These are phyloP conservation scores for Polypedilum vanderplanki DNA, from an alignment of 1,140 invertebrate species.

Conservation along the genomic window DNA sequence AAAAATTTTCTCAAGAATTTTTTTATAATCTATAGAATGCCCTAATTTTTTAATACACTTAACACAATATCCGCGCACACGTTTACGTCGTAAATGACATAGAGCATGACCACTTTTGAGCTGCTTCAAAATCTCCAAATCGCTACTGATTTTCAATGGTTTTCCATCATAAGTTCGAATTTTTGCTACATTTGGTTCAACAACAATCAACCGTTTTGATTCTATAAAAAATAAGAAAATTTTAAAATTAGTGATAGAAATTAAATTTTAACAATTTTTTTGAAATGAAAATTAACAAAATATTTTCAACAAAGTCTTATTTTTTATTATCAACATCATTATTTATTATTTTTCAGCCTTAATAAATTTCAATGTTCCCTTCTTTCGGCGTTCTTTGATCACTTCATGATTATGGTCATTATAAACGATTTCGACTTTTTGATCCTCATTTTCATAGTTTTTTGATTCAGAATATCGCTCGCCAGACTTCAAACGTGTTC, in stretches of 20 bases:
- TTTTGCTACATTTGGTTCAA: neutral
- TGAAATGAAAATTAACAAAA: neutral
- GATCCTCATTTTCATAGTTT: neutral
- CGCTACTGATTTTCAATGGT: neutral
- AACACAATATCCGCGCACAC: neutral
- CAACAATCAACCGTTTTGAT: neutral
- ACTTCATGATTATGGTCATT: conserved; percentile 34
- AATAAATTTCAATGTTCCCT: conserved; percentile 29
- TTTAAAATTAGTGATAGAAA: neutral
- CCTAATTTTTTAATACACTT: neutral
- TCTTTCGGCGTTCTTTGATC: conserved; percentile 33
- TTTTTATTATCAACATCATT: neutral
- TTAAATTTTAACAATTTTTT: neutral
- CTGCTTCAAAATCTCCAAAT: neutral
- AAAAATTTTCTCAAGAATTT: conserved; percentile 3
- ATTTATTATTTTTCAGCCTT: neutral
- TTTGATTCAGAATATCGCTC: neutral
- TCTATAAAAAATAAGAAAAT: neutral
- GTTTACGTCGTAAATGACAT: neutral
- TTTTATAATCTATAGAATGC: neutral
- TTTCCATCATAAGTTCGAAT: neutral
- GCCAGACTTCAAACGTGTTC: conserved; percentile 31
- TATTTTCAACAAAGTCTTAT: neutral
- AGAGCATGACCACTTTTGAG: neutral
- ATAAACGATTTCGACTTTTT: conserved; percentile 32